Percentiles rank a stretch among this genome's conserved stretches.
Conservation (phyloP, 2,113 vertebrate genomes). For the Mohoua ochrocephala region DNA sequence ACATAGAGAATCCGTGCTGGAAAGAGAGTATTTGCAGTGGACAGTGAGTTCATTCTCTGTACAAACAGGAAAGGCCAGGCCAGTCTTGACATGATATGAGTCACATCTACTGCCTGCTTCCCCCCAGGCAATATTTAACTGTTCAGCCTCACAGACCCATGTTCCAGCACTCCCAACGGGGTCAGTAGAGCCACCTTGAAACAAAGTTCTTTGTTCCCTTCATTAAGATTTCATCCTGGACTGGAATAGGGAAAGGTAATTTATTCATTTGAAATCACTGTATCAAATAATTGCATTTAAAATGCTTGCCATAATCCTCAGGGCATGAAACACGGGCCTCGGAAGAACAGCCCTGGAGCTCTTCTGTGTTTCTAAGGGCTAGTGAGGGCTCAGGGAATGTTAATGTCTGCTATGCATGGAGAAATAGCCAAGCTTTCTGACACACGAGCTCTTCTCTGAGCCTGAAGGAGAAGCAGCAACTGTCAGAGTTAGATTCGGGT, state of each 20-base stretch:
- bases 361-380: not conserved
- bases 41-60: not conserved
- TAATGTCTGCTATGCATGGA: not conserved
- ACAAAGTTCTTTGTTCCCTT: not conserved
- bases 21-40: not conserved
- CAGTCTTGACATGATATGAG: not conserved
- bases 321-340: not conserved
- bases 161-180: not conserved
- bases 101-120: not conserved
- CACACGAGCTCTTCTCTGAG: not conserved
- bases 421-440: not conserved
- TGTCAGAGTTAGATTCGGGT: not conserved
- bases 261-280: not conserved
- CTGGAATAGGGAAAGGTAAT: not conserved
- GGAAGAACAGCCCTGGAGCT: not conserved
- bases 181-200: not conserved
- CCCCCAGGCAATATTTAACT: not conserved
- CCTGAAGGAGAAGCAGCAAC: not conserved
- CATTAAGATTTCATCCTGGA: not conserved
- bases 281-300: slow-evolving; percentile 23
- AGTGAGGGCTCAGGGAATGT: not conserved
- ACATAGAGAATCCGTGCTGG: not conserved
- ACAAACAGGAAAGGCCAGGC: not conserved
- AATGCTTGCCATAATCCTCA: not conserved
- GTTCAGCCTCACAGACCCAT: not conserved